These are phyloP conservation scores for Vulpes lagopus DNA, from an alignment of 2,113 vertebrate species.

Conservation along the genomic window DNA sequence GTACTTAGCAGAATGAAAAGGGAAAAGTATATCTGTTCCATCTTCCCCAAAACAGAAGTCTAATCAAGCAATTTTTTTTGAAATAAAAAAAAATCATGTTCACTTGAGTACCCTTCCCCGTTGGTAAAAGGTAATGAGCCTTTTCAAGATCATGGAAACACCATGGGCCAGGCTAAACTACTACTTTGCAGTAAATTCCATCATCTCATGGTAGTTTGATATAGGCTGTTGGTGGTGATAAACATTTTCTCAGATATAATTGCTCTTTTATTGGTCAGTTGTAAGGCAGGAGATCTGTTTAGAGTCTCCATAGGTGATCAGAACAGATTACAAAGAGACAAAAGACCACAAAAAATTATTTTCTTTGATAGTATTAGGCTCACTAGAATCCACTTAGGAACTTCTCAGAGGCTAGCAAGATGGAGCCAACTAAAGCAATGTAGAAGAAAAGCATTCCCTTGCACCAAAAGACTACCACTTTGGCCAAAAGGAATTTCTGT, in stretches of 20 bases:
- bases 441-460: background rate
- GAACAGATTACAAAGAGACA: background rate
- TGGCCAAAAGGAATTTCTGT: slow-evolving; percentile 23
- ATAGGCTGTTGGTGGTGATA: background rate
- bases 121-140: background rate
- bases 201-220: background rate
- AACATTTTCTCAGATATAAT: slow-evolving; percentile 41
- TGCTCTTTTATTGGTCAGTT: slow-evolving; percentile 24
- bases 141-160: slow-evolving; percentile 8
- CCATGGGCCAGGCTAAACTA: background rate
- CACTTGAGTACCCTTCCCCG: background rate
- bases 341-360: background rate
- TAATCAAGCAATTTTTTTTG: background rate
- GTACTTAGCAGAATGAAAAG: background rate
- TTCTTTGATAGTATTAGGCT: slow-evolving; percentile 16
- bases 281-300: background rate
- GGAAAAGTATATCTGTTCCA: background rate
- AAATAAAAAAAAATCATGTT: background rate
- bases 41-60: background rate
- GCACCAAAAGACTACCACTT: background rate
- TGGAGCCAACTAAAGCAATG: background rate
- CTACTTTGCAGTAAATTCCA: background rate
- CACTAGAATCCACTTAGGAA: background rate
- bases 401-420: background rate
- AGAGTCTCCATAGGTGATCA: background rate